Percentiles rank a stretch among this genome's conserved stretches.
phyloP scores from a whole-genome alignment of 1,140 invertebrate genomes.

The Nasonia vitripennis region DNA sequence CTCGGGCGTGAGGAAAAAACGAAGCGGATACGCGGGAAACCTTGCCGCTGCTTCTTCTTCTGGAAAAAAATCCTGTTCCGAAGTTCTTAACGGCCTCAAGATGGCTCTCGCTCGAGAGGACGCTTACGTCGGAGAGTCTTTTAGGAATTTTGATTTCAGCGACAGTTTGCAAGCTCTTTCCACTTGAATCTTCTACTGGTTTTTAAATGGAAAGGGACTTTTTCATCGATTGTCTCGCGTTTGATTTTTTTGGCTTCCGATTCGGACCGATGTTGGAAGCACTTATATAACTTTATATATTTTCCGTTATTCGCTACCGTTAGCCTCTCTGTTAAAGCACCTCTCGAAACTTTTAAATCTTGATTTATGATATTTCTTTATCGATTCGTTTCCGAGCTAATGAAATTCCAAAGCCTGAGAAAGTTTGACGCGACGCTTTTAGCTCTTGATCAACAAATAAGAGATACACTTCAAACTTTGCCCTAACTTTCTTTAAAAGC shows the following conservation, averaged over 20 bases:
- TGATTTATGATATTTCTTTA: not conserved
- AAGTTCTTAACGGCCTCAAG: conserved; percentile 30
- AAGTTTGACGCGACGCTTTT: not conserved
- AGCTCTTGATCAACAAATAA: conserved; percentile 8
- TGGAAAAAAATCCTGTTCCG: conserved; percentile 13
- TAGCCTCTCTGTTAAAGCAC: not conserved
- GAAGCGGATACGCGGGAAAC: not conserved
- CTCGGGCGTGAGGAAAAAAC: not conserved
- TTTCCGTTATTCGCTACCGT: not conserved
- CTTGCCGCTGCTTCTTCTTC: not conserved
- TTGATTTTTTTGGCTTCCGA: no score
- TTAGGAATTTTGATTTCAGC: conserved; percentile 17
- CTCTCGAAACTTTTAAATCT: not conserved
- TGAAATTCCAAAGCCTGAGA: not conserved
- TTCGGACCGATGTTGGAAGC: no score
- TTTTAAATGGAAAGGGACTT: not conserved
- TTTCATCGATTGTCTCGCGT: not conserved
- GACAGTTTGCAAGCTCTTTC: not conserved
- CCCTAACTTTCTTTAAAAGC: not conserved
- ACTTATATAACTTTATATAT: no score
- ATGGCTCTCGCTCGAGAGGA: conserved; percentile 9
- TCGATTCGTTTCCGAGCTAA: conserved; percentile 2
- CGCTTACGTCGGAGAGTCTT: conserved; percentile 12
- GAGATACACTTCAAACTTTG: conserved; percentile 1
- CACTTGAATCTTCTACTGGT: not conserved